Percentiles rank a stretch among this genome's conserved stretches.
Conservation (phyloP, 2,888 invertebrate genomes). For the Drosophila siamana region DNA sequence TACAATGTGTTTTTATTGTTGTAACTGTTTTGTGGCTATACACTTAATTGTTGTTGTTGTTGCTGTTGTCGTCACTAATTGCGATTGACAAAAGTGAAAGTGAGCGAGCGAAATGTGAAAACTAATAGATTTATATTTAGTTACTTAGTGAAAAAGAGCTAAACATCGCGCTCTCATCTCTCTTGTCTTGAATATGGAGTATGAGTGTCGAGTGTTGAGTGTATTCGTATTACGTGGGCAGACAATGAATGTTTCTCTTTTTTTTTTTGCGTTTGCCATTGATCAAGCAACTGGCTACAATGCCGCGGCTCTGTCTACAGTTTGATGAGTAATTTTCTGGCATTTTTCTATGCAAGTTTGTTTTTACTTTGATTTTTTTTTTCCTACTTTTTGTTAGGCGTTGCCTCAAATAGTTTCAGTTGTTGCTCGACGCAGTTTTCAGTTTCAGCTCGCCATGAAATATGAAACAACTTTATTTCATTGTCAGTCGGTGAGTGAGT, state of each 20-base stretch:
- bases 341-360: conserved; percentile 50
- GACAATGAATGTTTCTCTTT: conserved; percentile 31
- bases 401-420: conserved; percentile 17
- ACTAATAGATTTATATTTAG: conserved; percentile 47
- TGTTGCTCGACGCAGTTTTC: conserved; percentile 57
- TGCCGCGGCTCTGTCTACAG: conserved; percentile 5
- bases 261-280: conserved; percentile 12
- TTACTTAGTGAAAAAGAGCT: conserved; percentile 34
- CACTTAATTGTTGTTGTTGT: conserved; percentile 18
- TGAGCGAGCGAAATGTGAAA: conserved; percentile 38
- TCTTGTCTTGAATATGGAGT: background rate
- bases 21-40: conserved; percentile 9
- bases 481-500: conserved; percentile 59
- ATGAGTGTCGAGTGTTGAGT: conserved; percentile 6
- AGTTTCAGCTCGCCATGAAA: conserved; percentile 64
- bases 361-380: conserved; percentile 17
- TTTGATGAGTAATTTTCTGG: conserved; percentile 61
- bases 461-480: conserved; percentile 76
- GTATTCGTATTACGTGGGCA: conserved; percentile 36
- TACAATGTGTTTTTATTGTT: conserved; percentile 34
- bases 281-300: conserved; percentile 21
- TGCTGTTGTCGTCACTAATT: conserved; percentile 58
- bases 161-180: conserved; percentile 6
- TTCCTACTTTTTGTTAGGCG: no score
- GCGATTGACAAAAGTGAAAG: conserved; percentile 77